These are phyloP conservation scores for Elephas maximus DNA, from an alignment of 2,113 vertebrate genomes.

Conservation along the genomic window DNA sequence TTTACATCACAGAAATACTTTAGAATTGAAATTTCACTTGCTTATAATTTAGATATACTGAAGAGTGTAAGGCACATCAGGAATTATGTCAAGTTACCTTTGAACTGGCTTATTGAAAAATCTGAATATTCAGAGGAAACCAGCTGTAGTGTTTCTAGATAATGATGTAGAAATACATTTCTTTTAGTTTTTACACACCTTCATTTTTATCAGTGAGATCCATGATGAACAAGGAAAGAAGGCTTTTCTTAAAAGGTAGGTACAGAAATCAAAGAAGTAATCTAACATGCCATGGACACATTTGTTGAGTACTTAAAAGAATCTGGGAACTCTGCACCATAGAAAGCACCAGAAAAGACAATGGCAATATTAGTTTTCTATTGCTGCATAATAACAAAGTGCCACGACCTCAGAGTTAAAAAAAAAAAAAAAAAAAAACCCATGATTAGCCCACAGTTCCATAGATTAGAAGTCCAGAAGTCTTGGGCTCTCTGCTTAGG, in stretches of 20 bases:
- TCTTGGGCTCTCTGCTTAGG: neutral
- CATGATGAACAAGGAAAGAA: neutral
- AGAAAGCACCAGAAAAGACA: neutral
- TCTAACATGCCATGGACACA: neutral
- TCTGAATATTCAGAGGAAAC: neutral
- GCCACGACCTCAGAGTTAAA: neutral
- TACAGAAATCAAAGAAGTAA: neutral
- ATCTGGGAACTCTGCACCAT: neutral
- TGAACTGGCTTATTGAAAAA: slow-evolving; percentile 25
- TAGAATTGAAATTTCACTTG: neutral
- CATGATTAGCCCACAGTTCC: neutral
- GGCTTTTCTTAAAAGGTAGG: neutral
- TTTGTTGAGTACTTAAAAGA: neutral
- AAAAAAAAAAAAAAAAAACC: neutral
- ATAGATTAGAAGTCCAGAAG: neutral
- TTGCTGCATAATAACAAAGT: too few relatives aligned
- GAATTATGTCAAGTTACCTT: neutral
- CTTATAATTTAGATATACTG: neutral
- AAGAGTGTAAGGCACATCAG: neutral
- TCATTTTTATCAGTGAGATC: neutral
- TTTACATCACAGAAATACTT: neutral
- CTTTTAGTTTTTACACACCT: neutral
- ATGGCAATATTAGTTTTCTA: accelerated
- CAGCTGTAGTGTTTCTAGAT: neutral
- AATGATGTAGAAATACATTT: neutral